phyloP scores from a whole-genome alignment of 2,113 vertebrate genomes.

The Trogon surrucura region DNA sequence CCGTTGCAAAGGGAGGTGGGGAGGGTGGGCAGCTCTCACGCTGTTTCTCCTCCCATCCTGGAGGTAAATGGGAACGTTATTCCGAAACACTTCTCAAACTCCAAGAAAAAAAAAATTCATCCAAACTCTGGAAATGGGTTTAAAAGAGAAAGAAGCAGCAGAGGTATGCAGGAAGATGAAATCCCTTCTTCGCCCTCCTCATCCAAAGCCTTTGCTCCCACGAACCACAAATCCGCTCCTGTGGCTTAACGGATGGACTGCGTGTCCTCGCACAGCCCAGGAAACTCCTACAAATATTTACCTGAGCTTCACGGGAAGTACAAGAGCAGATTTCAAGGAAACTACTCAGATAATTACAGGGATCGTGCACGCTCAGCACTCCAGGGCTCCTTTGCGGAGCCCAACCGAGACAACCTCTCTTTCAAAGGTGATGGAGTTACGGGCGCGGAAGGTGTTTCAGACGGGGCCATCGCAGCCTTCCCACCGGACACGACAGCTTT shows the following conservation, averaged over 20 bases:
- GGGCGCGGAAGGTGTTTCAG: fast-evolving
- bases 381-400: not conserved
- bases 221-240: fast-evolving
- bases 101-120: not conserved
- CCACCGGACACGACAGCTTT: fast-evolving
- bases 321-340: not conserved
- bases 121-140: not conserved
- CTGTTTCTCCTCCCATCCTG: not conserved
- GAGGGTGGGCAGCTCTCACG: not conserved
- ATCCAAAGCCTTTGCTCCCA: not conserved
- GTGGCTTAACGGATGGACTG: fast-evolving
- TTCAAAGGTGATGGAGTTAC: fast-evolving
- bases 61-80: not conserved
- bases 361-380: not conserved
- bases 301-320: fast-evolving
- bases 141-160: fast-evolving
- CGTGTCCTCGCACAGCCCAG: fast-evolving
- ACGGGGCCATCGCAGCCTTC: not conserved
- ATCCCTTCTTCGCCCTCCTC: not conserved
- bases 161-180: not conserved
- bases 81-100: not conserved
- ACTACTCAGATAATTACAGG: not conserved
- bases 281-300: not conserved
- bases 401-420: fast-evolving
- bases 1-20: not conserved